A percentile compares a stretch with the other conserved stretches of the same genome.
phyloP scores from a whole-genome alignment of 1,140 invertebrate genomes.

The Aphaenogaster floridana region DNA sequence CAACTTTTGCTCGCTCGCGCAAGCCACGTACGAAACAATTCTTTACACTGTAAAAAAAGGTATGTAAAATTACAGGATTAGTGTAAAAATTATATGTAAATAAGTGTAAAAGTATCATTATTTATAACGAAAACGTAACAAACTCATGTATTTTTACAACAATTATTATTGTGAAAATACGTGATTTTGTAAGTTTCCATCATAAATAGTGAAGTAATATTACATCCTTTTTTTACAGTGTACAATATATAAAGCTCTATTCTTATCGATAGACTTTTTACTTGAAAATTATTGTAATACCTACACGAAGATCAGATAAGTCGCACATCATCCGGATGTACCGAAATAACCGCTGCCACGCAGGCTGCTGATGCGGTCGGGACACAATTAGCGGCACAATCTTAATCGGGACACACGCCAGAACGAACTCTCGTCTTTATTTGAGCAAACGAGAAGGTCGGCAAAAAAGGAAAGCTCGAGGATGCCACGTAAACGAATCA shows the following conservation, averaged over 20 bases:
- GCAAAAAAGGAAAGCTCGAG: constrained; percentile 35
- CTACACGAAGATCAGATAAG: neutral
- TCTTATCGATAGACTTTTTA: neutral
- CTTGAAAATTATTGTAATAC: neutral
- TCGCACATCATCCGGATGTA: constrained; percentile 16
- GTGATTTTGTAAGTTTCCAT: no score
- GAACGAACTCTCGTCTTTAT: constrained; percentile 39
- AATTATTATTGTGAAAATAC: no score
- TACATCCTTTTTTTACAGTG: no score
- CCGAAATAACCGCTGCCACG: constrained; percentile 57
- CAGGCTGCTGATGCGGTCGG: constrained; percentile 51
- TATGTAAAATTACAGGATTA: no score
- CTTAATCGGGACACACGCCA: constrained; percentile 66
- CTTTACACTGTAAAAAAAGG: no score
- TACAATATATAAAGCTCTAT: neutral
- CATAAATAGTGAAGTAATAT: no score
- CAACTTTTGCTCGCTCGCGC: no score
- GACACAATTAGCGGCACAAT: constrained; percentile 67
- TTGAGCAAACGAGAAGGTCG: constrained; percentile 18
- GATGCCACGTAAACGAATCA: constrained; percentile 50
- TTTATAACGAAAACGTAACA: no score
- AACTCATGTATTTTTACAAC: no score
- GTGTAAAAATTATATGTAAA: no score
- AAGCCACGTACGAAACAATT: no score
- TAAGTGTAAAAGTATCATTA: no score